phyloP scores from a whole-genome alignment of 2,113 vertebrate species.

The Irena cyanogastra region DNA sequence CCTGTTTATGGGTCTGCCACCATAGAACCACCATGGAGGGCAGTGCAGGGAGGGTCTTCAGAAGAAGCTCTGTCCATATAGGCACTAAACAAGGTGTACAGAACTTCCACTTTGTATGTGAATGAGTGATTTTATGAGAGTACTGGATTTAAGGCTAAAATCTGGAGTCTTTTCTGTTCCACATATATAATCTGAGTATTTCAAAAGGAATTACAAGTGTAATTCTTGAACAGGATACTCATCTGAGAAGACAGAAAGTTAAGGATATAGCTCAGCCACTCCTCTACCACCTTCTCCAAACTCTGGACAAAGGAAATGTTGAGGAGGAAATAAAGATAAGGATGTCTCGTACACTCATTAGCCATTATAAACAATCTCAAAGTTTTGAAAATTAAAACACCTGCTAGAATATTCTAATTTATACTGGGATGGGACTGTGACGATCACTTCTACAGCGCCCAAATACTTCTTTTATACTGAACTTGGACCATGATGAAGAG shows the following conservation, averaged over 20 bases:
- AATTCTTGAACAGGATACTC: neutral
- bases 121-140: neutral
- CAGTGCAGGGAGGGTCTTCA: neutral
- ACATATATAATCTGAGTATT: neutral
- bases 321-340: neutral
- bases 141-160: neutral
- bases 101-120: neutral
- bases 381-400: neutral
- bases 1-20: neutral
- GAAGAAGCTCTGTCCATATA: neutral
- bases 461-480: neutral
- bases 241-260: neutral
- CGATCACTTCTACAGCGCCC: neutral
- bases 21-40: fast-evolving
- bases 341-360: neutral
- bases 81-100: neutral
- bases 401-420: neutral
- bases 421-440: neutral
- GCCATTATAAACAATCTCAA: neutral
- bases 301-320: neutral
- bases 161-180: neutral
- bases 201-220: neutral
- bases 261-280: neutral
- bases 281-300: neutral
- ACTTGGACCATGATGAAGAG: neutral